Percentiles rank a stretch among this genome's conserved stretches.
Conservation (phyloP, 2,113 vertebrate species). For the Acrocephalus arundinaceus region DNA sequence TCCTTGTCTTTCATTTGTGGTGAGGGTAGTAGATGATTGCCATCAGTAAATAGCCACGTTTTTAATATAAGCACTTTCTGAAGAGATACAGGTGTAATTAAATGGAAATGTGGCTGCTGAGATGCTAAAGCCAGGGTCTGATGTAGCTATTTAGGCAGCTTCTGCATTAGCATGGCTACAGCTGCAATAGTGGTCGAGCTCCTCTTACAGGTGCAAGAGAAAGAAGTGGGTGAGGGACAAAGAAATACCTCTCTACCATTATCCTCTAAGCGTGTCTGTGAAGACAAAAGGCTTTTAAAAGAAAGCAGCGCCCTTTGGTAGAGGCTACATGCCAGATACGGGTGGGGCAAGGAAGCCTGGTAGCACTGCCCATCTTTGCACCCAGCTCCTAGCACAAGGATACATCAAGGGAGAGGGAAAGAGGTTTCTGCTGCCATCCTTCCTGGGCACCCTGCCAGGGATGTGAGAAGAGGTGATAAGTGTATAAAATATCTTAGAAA, state of each 20-base stretch:
- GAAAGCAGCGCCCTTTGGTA: neutral
- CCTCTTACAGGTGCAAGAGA: neutral
- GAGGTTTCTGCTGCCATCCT: neutral
- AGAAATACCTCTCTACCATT: neutral
- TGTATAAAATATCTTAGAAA: slow-evolving; percentile 15
- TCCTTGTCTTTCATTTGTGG: neutral
- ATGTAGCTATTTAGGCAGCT: neutral
- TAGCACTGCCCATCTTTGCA: neutral
- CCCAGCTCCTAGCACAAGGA: neutral
- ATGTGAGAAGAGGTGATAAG: slow-evolving; percentile 10
- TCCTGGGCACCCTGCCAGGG: slow-evolving; percentile 29
- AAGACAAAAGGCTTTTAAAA: neutral
- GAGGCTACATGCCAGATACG: neutral
- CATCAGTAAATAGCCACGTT: neutral
- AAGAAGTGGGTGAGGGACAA: neutral
- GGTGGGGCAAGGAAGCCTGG: accelerated
- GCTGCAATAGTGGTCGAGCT: accelerated
- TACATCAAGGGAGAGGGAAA: neutral
- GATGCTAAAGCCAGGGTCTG: neutral
- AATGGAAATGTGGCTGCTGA: neutral
- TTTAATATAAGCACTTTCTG: neutral
- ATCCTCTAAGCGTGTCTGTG: neutral
- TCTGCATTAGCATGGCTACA: neutral
- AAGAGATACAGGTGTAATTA: neutral
- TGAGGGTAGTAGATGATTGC: neutral